Base-by-base conservation (phyloP, 2,888 invertebrate species). In the Spodoptera littoralis region DNA sequence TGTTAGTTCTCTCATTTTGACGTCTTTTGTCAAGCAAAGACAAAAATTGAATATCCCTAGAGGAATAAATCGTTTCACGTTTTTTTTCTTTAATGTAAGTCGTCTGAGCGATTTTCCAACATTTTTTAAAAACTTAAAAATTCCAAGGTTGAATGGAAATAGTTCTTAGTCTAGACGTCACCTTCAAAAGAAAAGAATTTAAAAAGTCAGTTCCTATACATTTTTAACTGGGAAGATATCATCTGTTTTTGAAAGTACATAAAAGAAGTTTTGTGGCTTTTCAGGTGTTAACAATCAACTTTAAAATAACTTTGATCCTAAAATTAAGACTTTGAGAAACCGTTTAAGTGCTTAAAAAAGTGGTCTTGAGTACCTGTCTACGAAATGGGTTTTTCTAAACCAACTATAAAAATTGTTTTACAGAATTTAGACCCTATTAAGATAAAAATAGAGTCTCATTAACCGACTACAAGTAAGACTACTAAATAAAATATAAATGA, bases 121-220 rank as follows among this genome's bases (percentile, higher is more conserved):
- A 53, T 45, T 61, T 64, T 59, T 53, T 42, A 68, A 72, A 59
- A 51, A n/a, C 46, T 53, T 24, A 0, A 1, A 52, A 58, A 58
- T 57, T 68, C 68, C 6, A 11, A 22, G 41, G 51, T 53, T 42
- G 56, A 53, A 73, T 56, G 36, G 27, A 42, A 47, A 50, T 45
- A 30, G 48, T 58, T 8, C 27, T 6, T 48, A 55, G 48, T 65
- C 59, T 60, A 47, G 46, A 59, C 46, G 5, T 11, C n/a, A 18
- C 5, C 22, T 55, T 9, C 22, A 12, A 48, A 53, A 18, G 46
- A 11, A 42, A 27, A 3, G 2, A 27, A 18, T 11, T 11, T 36
- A n/a, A 13, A 12, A 45, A 36, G 9, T 43, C 9, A 42, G 13
- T 3, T 18, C 18, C 9, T 0, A 27, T 22, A 8, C 1, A 43